A percentile compares a stretch with the other conserved stretches of the same genome.
Conservation (phyloP, 1,140 invertebrate genomes). For the Leptoteleia sp. region DNA sequence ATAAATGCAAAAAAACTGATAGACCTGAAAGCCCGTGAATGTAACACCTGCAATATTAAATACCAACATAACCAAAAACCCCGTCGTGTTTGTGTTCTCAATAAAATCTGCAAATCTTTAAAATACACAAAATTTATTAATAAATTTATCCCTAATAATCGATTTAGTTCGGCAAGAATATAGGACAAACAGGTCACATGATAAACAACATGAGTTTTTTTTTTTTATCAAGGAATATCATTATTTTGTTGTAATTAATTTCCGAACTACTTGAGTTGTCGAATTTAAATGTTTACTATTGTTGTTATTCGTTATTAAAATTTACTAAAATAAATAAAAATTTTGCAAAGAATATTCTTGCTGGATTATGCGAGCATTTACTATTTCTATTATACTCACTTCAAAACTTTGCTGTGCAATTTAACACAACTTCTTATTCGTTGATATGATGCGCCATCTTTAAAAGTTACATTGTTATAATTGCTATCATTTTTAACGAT, state of each 20-base stretch:
- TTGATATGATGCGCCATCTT: constrained; percentile 26
- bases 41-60: constrained; percentile 29
- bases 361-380: no score
- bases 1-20: neutral
- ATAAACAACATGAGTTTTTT: no score
- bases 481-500: constrained; percentile 15
- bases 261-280: no score
- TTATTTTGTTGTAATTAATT: no score
- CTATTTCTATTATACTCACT: constrained; percentile 15
- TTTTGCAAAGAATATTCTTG: no score
- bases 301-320: no score
- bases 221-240: no score
- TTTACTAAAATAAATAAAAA: no score
- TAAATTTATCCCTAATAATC: no score
- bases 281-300: no score
- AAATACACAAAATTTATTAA: neutral
- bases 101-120: constrained; percentile 23
- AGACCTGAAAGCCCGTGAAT: constrained; percentile 38
- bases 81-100: constrained; percentile 4
- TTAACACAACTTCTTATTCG: constrained; percentile 17
- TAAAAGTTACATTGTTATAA: constrained; percentile 3
- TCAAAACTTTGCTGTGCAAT: constrained; percentile 29
- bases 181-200: no score
- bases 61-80: constrained; percentile 21
- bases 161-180: no score